A percentile compares a stretch with the other conserved stretches of the same genome.
These are phyloP conservation scores for Gavia stellata DNA, from an alignment of 2,113 vertebrate genomes.

Conservation along the genomic window DNA sequence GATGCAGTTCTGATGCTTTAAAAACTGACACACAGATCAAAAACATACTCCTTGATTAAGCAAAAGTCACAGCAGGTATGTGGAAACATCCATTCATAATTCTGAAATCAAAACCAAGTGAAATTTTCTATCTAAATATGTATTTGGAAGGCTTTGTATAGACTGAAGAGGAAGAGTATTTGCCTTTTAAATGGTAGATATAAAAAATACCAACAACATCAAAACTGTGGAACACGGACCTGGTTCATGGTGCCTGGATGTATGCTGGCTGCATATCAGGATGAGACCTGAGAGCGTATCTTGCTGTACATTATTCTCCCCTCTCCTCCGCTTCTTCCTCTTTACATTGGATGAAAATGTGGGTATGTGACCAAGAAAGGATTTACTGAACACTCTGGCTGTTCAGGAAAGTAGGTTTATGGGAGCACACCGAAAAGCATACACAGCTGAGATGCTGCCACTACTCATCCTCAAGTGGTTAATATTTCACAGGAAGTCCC, in stretches of 20 bases:
- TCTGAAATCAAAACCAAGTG: not conserved
- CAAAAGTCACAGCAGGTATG: not conserved
- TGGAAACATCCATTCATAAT: not conserved
- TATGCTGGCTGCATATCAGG: not conserved
- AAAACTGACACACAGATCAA: not conserved
- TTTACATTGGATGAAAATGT: not conserved
- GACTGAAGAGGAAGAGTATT: not conserved
- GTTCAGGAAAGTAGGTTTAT: not conserved
- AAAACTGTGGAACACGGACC: not conserved
- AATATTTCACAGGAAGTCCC: not conserved
- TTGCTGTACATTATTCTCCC: not conserved
- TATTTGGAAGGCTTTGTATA: not conserved
- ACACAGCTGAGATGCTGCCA: not conserved
- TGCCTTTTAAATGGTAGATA: not conserved
- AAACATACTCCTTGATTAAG: not conserved
- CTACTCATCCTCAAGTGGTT: not conserved
- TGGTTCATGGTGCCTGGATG: not conserved
- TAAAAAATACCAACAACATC: not conserved
- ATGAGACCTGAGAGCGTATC: rapidly evolving
- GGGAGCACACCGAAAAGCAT: not conserved
- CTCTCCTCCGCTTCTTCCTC: not conserved
- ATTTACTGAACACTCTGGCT: not conserved
- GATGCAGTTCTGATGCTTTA: rapidly evolving
- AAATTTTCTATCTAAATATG: not conserved
- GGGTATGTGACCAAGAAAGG: not conserved